phyloP scores from a whole-genome alignment of 53 echinoderm and acorn worm genomes.

The Holothuria scabra region DNA sequence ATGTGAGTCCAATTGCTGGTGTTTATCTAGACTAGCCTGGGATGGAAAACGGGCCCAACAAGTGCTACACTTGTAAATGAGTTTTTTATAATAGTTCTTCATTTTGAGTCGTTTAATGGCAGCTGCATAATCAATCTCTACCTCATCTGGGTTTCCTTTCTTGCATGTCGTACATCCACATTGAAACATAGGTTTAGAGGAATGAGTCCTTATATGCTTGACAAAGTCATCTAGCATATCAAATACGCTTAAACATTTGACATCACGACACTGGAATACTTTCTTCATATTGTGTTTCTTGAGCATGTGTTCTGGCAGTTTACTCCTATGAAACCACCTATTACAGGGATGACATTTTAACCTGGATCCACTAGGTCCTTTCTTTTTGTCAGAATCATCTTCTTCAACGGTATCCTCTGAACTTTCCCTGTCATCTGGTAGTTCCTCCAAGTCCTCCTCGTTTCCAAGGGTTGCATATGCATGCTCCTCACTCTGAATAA shows the following conservation, averaged over 20 bases:
- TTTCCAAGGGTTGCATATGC: slow-evolving; percentile 27
- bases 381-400: slow-evolving; percentile 33
- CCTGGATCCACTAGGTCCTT: slow-evolving; percentile 49
- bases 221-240: slow-evolving; percentile 67
- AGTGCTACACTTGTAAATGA: slow-evolving; percentile 81
- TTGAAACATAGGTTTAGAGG: slow-evolving; percentile 65
- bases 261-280: slow-evolving; percentile 81
- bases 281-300: slow-evolving; percentile 80
- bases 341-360: slow-evolving; percentile 91
- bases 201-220: slow-evolving; percentile 65
- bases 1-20: slow-evolving; percentile 71
- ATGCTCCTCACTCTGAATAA: background rate
- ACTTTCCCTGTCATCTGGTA: background rate
- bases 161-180: slow-evolving; percentile 89
- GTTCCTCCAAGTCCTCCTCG: background rate
- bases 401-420: slow-evolving; percentile 13
- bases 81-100: slow-evolving; percentile 80
- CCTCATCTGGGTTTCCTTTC: slow-evolving; percentile 37
- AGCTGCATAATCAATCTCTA: slow-evolving; percentile 64
- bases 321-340: slow-evolving; percentile 71
- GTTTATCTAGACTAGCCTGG: slow-evolving; percentile 69
- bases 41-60: slow-evolving; percentile 94
- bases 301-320: slow-evolving; percentile 82
- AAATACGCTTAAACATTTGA: slow-evolving; percentile 55
- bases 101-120: slow-evolving; percentile 76